These are phyloP conservation scores for Tipula confusa DNA, from an alignment of 2,888 invertebrate species.

Conservation along the genomic window DNA sequence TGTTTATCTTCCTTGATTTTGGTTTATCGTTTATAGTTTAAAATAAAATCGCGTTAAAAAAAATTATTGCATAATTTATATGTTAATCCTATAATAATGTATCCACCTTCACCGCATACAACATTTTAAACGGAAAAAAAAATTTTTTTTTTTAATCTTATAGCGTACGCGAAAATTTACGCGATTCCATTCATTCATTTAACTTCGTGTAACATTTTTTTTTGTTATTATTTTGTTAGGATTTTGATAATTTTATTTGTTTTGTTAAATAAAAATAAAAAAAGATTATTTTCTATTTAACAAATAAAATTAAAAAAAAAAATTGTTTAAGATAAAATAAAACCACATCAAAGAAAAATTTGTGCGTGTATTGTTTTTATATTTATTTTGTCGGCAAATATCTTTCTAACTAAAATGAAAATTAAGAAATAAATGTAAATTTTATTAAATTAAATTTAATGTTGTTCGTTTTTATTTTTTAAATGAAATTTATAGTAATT, in stretches of 20 bases:
- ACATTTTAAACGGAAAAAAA: not conserved
- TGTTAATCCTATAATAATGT: not conserved
- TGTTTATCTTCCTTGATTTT: constrained; percentile 6
- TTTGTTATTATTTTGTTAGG: not conserved
- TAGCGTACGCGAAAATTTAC: not conserved
- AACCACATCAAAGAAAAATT: not conserved
- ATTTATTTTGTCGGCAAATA: constrained; percentile 15
- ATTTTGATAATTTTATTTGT: not conserved
- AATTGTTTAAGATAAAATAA: not conserved
- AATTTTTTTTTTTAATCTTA: too few relatives aligned
- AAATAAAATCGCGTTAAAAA: not conserved
- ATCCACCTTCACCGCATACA: not conserved
- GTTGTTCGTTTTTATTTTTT: too few relatives aligned
- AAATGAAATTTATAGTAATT: not conserved
- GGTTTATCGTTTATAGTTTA: not conserved
- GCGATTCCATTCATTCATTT: not conserved
- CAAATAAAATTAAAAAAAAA: not conserved
- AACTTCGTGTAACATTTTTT: not conserved
- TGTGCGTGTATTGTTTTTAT: not conserved
- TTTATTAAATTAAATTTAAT: not conserved
- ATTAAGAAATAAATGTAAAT: not conserved
- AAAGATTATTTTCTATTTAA: constrained; percentile 12
- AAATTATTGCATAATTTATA: not conserved
- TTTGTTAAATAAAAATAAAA: not conserved
- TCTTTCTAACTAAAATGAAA: not conserved